Base-by-base conservation (phyloP, 2,113 vertebrate species). In the Shinisaurus crocodilurus region DNA sequence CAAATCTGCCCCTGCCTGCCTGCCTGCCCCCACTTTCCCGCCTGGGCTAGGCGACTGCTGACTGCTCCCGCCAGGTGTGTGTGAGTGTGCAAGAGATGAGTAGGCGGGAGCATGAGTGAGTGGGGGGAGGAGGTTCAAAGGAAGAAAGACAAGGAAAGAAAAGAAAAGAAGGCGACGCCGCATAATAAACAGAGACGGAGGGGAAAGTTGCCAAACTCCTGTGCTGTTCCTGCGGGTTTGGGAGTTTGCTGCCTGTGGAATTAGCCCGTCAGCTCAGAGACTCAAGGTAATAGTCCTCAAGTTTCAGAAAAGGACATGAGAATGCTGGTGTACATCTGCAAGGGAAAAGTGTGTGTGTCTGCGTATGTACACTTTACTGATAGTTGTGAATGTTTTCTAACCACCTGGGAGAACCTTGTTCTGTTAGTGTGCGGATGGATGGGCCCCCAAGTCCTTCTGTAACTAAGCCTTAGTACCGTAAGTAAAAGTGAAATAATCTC, bases 141-240 rank as follows among this genome's bases (percentile, higher is more conserved):
- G 40, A 12, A 29, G 54, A 25, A 7, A 82, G 79, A 85, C 32
- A 0, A 37, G 60, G 65, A 29, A 83, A 91, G 29, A 34, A 80
- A 90, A 82, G 37, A 45, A 88, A 88, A 57, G 18, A 20, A n/a
- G 43, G 91, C 20, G 40, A 50, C 86, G 87, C 40, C 25, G 57
- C 72, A 43, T 3, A 84, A 25, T 40, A 63, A 82, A 37, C 34
- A 23, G 16, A 3, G 8, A 7, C 13, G 45, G 60, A 5, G 5
- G 50, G 15, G 37, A 60, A 43, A 87, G 70, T 65, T 79, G 89
- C 20, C n/a, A n/a, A 57, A 27, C 48, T 27, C 32, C 29, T 50
- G 60, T 8, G 32, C 23, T 16, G 70, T 34, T 13, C 48, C 32
- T 7, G 23, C 6, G 27, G 60, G 10, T 7, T 34, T 23, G 32